phyloP scores from a whole-genome alignment of 2,113 vertebrate genomes.

The Daboia siamensis region DNA sequence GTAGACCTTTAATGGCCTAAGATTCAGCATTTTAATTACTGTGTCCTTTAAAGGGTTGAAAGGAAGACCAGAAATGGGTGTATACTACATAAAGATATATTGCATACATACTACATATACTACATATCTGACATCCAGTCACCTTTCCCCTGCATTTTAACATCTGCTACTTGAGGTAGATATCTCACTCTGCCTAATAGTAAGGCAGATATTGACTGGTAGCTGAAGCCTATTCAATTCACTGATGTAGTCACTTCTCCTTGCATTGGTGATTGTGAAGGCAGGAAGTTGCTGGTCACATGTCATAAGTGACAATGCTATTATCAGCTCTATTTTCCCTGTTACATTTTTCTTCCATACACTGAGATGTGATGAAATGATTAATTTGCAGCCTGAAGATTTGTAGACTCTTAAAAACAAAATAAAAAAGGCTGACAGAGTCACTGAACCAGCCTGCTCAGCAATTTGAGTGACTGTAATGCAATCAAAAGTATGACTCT shows the following conservation, averaged over 20 bases:
- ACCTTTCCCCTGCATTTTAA: background rate
- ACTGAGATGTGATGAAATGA: background rate
- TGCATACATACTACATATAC: too few species aligned
- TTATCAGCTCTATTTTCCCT: background rate
- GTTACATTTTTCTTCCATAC: background rate
- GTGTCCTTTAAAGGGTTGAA: background rate
- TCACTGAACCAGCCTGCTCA: slow-evolving; percentile 15
- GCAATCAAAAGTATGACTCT: slow-evolving; percentile 14
- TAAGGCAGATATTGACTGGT: background rate
- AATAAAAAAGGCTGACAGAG: background rate
- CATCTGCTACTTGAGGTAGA: background rate
- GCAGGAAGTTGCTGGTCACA: background rate
- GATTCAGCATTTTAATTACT: too few species aligned
- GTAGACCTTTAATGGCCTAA: too few species aligned
- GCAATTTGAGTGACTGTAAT: slow-evolving; percentile 24
- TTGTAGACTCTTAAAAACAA: background rate
- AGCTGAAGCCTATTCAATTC: background rate
- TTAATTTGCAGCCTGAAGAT: background rate
- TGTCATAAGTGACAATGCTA: background rate
- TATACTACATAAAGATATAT: background rate
- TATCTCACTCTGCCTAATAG: background rate
- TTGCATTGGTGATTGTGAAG: background rate
- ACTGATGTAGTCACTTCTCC: background rate
- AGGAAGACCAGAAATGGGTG: background rate
- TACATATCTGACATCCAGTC: background rate